Percentiles rank a stretch among this genome's conserved stretches.
These are phyloP conservation scores for Neostethus bicornis DNA, from an alignment of 2,797 vertebrate species.

Conservation along the genomic window DNA sequence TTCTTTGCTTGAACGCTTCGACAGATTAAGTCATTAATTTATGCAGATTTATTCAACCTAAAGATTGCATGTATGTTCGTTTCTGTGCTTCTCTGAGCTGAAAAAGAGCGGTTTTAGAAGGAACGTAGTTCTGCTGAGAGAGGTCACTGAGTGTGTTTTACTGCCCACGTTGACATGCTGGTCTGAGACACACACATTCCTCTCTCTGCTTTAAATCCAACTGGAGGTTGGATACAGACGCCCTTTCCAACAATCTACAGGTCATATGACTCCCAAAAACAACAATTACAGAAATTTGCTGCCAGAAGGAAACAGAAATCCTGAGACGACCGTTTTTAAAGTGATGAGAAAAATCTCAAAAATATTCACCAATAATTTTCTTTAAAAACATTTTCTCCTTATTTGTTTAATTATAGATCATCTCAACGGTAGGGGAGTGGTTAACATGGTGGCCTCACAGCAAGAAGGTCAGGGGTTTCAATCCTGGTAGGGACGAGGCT, in stretches of 20 bases:
- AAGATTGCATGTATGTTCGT: not conserved
- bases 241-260: constrained; percentile 1
- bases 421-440: too few species aligned
- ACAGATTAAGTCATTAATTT: not conserved
- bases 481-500: too few species aligned
- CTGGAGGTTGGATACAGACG: constrained; percentile 2
- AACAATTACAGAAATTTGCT: constrained; percentile 5
- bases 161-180: not conserved
- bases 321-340: not conserved
- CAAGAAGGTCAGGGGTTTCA: too few species aligned
- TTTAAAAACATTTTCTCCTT: too few species aligned
- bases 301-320: not conserved
- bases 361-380: not conserved
- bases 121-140: too few species aligned
- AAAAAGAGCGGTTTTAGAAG: too few species aligned
- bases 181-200: not conserved
- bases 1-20: not conserved
- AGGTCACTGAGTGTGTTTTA: not conserved
- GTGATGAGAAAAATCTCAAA: not conserved
- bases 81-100: too few species aligned
- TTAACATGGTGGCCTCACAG: too few species aligned
- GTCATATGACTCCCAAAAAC: constrained; percentile 3
- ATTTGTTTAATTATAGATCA: too few species aligned
- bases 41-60: too few species aligned
- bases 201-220: not conserved